Conservation (phyloP, 2,113 vertebrate genomes). For the Aplodontia rufa region DNA sequence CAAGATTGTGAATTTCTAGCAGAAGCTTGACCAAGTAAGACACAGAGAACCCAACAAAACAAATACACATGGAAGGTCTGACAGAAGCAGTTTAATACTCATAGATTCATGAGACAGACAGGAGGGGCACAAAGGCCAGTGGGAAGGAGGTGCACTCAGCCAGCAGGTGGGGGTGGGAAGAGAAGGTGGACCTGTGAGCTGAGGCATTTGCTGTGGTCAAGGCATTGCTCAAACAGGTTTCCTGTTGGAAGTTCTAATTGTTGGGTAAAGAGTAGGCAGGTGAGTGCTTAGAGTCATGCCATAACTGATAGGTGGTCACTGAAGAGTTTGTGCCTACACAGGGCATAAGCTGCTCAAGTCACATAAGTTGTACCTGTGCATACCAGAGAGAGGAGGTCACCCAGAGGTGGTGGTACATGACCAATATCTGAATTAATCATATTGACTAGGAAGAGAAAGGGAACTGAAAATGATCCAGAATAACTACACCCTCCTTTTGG, state of each 20-base stretch:
- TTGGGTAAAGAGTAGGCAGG: background rate
- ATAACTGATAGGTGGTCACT: background rate
- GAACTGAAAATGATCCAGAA: background rate
- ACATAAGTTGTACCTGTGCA: too few relatives aligned
- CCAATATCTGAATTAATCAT: background rate
- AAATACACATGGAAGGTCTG: background rate
- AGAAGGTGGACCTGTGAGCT: too few relatives aligned
- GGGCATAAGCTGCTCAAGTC: background rate
- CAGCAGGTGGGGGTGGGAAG: background rate
- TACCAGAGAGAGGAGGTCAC: background rate
- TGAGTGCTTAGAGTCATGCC: background rate
- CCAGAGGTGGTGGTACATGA: background rate
- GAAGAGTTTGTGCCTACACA: too few relatives aligned
- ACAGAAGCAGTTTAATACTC: background rate
- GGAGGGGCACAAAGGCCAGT: background rate
- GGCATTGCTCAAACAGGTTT: background rate
- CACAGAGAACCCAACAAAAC: background rate
- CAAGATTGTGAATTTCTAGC: background rate
- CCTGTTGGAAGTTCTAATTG: background rate
- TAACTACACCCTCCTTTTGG: background rate
- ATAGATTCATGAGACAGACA: background rate
- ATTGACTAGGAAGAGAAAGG: background rate
- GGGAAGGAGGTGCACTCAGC: background rate
- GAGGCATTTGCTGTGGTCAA: background rate
- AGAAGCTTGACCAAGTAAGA: background rate